Evolutionary conservation across 2,888 invertebrate species (phyloP), one percentile per base, ranked within the genome.

Genomic region (Athetis lepigone): DNA sequence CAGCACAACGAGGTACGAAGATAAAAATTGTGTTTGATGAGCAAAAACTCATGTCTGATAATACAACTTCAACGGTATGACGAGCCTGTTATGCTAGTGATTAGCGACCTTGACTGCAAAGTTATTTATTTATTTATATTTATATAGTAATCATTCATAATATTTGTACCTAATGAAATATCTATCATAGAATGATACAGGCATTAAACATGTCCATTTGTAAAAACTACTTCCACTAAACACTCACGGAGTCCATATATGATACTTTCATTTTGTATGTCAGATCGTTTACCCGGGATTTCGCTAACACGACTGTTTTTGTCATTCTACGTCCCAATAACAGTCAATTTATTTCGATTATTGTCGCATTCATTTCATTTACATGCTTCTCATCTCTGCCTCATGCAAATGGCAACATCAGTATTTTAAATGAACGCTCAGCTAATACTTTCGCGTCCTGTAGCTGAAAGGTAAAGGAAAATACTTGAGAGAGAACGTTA

Each of bases 1-100:
- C 87, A 87, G 55, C 58, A 58, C 72, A 70, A 82, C 39, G 83
- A 90, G 67, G 65, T 80, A 79, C 19, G 84, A 90, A 90, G 66
- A 59, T 58, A 63, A 54, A 56, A 45, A 51, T 36, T 36, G 39
- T 37, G 2, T 8, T 2, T 18, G 7, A 50, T 47, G 27, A 13
- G 39, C 2, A 27, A 60, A 18, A 21, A 21, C n/a, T 25, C 3
- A 4, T 25, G 6, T 25, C 6, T 25, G 25, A 25, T 25, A 25
- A 25, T 4, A 25, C 6, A 25, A 25, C 25, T n/a, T n/a, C n/a
- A n/a, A 25, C 25, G 6, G 6, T 25, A 6, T 25, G 6, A 25
- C 25, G 6, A 25, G 25, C 6, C 25, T 25, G n/a, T n/a, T n/a
- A n/a, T 25, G 25, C 25, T 4, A 4, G 25, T 25, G 3, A 25